phyloP scores from a whole-genome alignment of 2,113 vertebrate species.

The Lampris megalopsis region DNA sequence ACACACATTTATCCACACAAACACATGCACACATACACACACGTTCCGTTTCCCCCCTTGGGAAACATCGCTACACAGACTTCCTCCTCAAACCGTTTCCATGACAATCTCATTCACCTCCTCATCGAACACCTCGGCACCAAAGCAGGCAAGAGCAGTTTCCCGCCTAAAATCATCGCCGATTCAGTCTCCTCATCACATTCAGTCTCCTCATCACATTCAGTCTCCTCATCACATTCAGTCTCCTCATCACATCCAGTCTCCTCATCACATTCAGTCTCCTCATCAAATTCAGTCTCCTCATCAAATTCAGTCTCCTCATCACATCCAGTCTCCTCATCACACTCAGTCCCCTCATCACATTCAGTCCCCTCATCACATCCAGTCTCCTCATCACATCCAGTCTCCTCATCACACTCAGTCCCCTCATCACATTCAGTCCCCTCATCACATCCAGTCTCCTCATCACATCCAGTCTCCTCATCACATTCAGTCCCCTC shows the following conservation, averaged over 20 bases:
- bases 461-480: too few relatives aligned
- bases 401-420: too few relatives aligned
- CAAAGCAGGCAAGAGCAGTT: constrained; percentile 39
- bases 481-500: too few relatives aligned
- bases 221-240: constrained; percentile 45
- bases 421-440: too few relatives aligned
- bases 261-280: too few relatives aligned
- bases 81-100: constrained; percentile 59
- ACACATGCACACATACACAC: constrained; percentile 14
- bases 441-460: too few relatives aligned
- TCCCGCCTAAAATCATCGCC: constrained; percentile 53
- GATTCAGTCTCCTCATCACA: constrained; percentile 51
- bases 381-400: too few relatives aligned
- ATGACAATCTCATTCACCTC: constrained; percentile 72
- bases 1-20: constrained; percentile 7
- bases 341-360: too few relatives aligned
- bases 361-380: too few relatives aligned
- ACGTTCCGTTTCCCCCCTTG: constrained; percentile 10
- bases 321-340: too few relatives aligned
- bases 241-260: constrained; percentile 32
- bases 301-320: too few relatives aligned
- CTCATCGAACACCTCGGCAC: constrained; percentile 38
- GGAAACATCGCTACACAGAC: constrained; percentile 27
- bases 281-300: too few relatives aligned
- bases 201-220: constrained; percentile 31